phyloP scores from a whole-genome alignment of 2,888 invertebrate genomes.

The Erpobdella octoculata region DNA sequence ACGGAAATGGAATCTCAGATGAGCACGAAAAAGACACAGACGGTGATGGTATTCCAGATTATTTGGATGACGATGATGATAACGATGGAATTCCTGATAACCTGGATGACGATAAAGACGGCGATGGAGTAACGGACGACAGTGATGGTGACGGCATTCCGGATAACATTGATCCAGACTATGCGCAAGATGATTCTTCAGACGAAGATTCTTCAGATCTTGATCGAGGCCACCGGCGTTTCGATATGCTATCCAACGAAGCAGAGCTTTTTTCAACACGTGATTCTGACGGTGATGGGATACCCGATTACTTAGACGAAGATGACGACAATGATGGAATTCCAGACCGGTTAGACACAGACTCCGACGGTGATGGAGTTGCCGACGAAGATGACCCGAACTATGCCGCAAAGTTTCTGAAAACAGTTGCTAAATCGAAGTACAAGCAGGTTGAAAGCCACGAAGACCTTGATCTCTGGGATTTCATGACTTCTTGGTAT shows the following conservation, averaged over 20 bases:
- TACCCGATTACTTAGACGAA: slow-evolving; percentile 37
- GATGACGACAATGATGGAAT: slow-evolving; percentile 41
- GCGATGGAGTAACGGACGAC: slow-evolving; percentile 40
- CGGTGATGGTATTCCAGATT: slow-evolving; percentile 40
- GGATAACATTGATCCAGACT: slow-evolving; percentile 42
- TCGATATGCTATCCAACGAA: slow-evolving; percentile 37
- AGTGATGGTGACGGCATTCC: slow-evolving; percentile 45
- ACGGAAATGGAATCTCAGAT: slow-evolving; percentile 39
- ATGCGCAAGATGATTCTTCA: slow-evolving; percentile 29
- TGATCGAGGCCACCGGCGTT: slow-evolving; percentile 32
- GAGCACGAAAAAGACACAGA: slow-evolving; percentile 32
- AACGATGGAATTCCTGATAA: slow-evolving; percentile 42
- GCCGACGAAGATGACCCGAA: slow-evolving; percentile 38
- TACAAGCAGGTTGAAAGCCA: slow-evolving; percentile 28
- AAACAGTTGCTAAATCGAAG: slow-evolving; percentile 35
- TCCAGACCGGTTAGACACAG: slow-evolving; percentile 43
- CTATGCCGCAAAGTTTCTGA: slow-evolving; percentile 40
- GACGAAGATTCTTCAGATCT: slow-evolving; percentile 31
- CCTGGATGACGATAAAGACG: slow-evolving; percentile 34
- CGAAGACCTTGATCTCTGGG: slow-evolving; percentile 33
- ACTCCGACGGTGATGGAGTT: slow-evolving; percentile 41
- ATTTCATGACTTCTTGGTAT: slow-evolving; percentile 32
- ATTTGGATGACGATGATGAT: slow-evolving; percentile 35
- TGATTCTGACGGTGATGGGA: slow-evolving; percentile 42
- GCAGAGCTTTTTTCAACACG: slow-evolving; percentile 35